Evolutionary conservation across 2,797 vertebrate genomes (phyloP).

Genomic region (Phrynocephalus vlangalii): DNA sequence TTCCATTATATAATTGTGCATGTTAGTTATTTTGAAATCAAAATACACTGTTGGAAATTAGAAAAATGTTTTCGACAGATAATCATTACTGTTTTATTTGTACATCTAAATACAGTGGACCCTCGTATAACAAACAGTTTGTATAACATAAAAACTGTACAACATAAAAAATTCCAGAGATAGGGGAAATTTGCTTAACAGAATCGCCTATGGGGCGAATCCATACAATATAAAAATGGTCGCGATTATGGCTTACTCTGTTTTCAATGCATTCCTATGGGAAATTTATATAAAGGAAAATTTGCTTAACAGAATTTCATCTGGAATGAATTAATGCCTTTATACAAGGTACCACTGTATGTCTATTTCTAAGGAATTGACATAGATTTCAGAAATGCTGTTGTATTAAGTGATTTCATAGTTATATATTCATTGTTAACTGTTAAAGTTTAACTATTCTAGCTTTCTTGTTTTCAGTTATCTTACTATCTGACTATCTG

Average conservation of each 20-base stretch:
- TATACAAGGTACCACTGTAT: not conserved
- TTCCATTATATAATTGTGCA: not conserved
- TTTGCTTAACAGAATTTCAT: too few species aligned
- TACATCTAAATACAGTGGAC: not conserved
- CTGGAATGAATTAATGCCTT: too few species aligned
- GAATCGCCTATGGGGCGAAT: too few species aligned
- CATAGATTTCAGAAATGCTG: not conserved
- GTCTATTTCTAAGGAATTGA: not conserved
- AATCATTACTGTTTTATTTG: not conserved
- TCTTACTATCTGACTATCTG: not conserved
- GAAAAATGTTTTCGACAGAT: not conserved
- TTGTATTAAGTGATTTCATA: not conserved
- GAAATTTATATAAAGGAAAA: too few species aligned
- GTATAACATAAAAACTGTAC: too few species aligned
- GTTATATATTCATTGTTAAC: not conserved
- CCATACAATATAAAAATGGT: too few species aligned
- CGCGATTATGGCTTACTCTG: too few species aligned
- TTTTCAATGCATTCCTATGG: too few species aligned
- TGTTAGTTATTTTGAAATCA: not conserved
- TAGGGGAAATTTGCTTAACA: too few species aligned
- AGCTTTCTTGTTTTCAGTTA: not conserved
- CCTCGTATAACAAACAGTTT: too few species aligned
- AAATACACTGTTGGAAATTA: not conserved
- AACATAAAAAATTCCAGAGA: too few species aligned
- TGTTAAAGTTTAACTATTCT: not conserved